Percentiles rank a stretch among this genome's conserved stretches.
Evolutionary conservation across 2,797 vertebrate genomes (phyloP).

Genomic region (Meriones psammophilus): DNA sequence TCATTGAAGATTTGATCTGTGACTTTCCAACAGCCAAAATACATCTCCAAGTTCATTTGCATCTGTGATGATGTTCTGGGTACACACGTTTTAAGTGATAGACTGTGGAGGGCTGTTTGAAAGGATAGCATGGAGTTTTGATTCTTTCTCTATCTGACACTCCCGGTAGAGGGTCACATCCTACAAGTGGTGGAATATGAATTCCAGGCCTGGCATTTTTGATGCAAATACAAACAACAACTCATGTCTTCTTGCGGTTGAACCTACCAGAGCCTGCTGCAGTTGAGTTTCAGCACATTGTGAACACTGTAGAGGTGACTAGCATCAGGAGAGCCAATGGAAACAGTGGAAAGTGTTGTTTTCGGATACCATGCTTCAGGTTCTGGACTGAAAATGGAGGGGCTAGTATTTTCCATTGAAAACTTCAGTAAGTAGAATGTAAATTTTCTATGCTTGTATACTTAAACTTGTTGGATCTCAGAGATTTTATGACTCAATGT

Average conservation of each 20-base stretch:
- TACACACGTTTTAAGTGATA: too few relatives aligned
- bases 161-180: not conserved
- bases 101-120: not conserved
- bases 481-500: not conserved
- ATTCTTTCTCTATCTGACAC: not conserved
- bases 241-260: not conserved
- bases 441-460: not conserved
- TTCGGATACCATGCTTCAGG: not conserved
- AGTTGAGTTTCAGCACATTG: not conserved
- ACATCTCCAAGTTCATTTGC: not conserved
- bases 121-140: not conserved
- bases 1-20: not conserved
- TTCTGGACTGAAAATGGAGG: not conserved
- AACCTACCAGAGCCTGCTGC: not conserved
- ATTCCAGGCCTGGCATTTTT: not conserved
- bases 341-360: not conserved
- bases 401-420: not conserved
- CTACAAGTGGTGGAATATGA: not conserved
- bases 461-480: not conserved
- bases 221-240: not conserved
- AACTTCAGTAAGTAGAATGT: not conserved
- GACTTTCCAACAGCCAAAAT: not conserved
- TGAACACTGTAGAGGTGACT: not conserved
- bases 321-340: not conserved
- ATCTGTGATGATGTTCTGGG: not conserved